Conservation (phyloP, 30 jellyfish, hydroid and myxozoan genomes). For the Rhopilema esculentum region DNA sequence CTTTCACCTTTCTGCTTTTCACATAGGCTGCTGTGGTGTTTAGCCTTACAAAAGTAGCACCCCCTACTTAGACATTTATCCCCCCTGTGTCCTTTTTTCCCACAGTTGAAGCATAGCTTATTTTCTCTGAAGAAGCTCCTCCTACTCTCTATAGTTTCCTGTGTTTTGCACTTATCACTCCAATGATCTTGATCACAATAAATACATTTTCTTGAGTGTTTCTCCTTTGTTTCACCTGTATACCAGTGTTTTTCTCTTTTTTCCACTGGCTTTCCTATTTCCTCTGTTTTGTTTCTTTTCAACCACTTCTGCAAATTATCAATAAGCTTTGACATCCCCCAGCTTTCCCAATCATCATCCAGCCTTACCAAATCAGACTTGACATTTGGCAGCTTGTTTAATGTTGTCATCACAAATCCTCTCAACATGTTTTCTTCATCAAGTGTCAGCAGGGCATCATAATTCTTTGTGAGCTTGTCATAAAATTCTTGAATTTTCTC, state of each 20-base stretch:
- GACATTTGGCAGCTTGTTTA: constrained; percentile 65
- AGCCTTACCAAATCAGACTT: constrained; percentile 45
- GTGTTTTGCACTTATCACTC: constrained; percentile 24
- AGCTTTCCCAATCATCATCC: constrained; percentile 27
- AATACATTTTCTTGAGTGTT: constrained; percentile 9
- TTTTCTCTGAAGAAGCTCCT: neutral
- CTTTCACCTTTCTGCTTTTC: constrained; percentile 23
- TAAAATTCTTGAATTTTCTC: constrained; percentile 29
- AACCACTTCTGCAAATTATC: constrained; percentile 18
- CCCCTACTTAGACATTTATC: constrained; percentile 30
- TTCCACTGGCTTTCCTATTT: constrained; percentile 33
- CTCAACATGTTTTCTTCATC: constrained; percentile 25
- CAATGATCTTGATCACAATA: constrained; percentile 24
- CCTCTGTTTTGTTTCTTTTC: constrained; percentile 24
- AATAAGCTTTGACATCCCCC: constrained; percentile 14
- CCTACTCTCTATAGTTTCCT: constrained; percentile 21
- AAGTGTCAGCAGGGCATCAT: constrained; percentile 54
- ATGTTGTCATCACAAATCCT: constrained; percentile 25
- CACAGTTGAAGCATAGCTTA: constrained; percentile 20
- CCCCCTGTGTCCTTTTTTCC: constrained; percentile 24
- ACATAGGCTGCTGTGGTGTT: constrained; percentile 52
- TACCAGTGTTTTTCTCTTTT: constrained; percentile 32
- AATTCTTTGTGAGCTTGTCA: constrained; percentile 23
- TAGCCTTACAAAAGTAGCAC: constrained; percentile 29
- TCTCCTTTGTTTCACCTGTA: constrained; percentile 16